Evolutionary conservation across 2,888 invertebrate genomes (phyloP), one percentile per base, ranked within the genome.

Genomic region (Microctonus hyperodae): DNA sequence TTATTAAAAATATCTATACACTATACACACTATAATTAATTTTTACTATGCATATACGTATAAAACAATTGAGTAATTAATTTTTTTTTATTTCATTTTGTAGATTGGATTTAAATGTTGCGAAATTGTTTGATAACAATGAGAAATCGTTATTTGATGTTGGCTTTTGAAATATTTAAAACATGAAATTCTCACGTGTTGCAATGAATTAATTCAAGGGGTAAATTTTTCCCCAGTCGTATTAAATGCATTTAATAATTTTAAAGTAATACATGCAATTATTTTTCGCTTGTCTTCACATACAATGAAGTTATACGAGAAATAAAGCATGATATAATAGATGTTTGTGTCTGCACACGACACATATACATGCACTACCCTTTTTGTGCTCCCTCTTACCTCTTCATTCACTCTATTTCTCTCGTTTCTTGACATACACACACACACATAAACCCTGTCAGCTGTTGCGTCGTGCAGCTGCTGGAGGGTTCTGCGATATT

Each of bases 381-480:
- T n/a, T n/a, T n/a, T n/a, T n/a, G n/a, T 11, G 53, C 10, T 40
- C 40, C 53, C n/a, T 53, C 37, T 55, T 53, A 16, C 44, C 20
- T 22, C 55, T 13, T 57, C 22, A 56, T 28, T 25, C 3, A 23
- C 28, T 16, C 33, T 25, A 31, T 37, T 51, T 33, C 44, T 48
- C 33, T 48, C 33, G n/a, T 64, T 65, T 35, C 58, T 58, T 59
- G 35, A 62, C 62, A 48, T 62, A 50, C 35, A 53, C 65, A 57
- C 61, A 48, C 60, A n/a, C n/a, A n/a, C n/a, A 65, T 64, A 67
- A 69, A 70, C 64, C 66, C 50, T 60, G 79, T 78, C 78, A 78
- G 78, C 78, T 78, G 78, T 78, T 79, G 73, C 75, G 67, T 74
- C 70, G 73, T 64, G 76, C 78, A 78, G 78, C 78, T 79, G 79